phyloP scores from a whole-genome alignment of 2,113 vertebrate genomes.

The Oxyura jamaicensis region DNA sequence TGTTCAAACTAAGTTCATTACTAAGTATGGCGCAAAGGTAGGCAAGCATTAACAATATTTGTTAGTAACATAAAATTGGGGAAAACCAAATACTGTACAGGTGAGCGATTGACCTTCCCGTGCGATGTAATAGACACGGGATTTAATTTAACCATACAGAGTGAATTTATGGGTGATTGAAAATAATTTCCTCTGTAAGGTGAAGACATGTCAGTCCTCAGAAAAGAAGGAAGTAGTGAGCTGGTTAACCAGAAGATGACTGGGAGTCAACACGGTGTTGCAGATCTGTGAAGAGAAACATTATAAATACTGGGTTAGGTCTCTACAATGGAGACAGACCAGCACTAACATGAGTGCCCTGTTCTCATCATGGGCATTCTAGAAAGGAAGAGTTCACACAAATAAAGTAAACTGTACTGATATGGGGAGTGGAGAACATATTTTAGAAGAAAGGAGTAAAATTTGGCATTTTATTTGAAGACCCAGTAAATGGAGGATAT shows the following conservation, averaged over 20 bases:
- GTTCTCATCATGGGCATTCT: rapidly evolving
- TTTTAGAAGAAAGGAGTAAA: not conserved
- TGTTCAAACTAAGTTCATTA: rapidly evolving
- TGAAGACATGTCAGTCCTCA: not conserved
- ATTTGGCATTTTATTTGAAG: not conserved
- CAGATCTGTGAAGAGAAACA: rapidly evolving
- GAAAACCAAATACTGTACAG: rapidly evolving
- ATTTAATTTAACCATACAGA: not conserved
- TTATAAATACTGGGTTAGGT: rapidly evolving
- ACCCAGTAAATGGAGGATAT: rapidly evolving
- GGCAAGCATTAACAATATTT: not conserved
- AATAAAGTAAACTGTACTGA: not conserved
- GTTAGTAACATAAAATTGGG: not conserved
- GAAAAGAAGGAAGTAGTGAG: not conserved
- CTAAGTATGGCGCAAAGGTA: rapidly evolving
- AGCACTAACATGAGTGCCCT: not conserved
- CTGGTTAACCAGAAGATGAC: not conserved
- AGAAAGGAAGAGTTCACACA: not conserved
- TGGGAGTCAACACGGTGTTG: not conserved
- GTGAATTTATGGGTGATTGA: not conserved
- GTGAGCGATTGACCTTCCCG: not conserved
- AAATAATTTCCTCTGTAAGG: not conserved
- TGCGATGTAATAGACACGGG: not conserved
- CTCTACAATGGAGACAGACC: not conserved
- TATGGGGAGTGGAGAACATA: not conserved